These are phyloP conservation scores for Pluvianellus socialis DNA, from an alignment of 2,113 vertebrate genomes.

Conservation along the genomic window DNA sequence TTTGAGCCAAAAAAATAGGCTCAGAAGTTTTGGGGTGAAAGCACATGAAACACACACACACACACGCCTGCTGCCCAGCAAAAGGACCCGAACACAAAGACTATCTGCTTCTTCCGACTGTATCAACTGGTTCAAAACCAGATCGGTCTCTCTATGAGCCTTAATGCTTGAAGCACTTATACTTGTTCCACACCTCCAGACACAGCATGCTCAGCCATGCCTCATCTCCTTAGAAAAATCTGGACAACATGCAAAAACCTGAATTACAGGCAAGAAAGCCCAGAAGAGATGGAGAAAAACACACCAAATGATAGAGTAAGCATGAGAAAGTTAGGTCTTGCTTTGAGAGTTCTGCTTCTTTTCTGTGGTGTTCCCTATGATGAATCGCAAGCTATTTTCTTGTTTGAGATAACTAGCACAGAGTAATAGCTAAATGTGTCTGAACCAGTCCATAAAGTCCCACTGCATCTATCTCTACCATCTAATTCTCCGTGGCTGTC, in stretches of 20 bases:
- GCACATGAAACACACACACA: not conserved
- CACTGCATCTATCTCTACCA: not conserved
- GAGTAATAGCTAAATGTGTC: not conserved
- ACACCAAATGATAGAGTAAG: not conserved
- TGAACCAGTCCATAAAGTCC: not conserved
- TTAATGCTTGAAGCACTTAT: not conserved
- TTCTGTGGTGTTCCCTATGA: not conserved
- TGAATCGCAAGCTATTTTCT: not conserved
- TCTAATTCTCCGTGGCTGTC: not conserved
- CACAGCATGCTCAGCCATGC: not conserved
- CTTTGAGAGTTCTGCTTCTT: not conserved
- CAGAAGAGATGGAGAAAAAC: not conserved
- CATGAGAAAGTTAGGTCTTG: not conserved
- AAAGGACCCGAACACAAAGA: not conserved
- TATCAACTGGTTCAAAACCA: not conserved
- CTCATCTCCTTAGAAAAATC: not conserved
- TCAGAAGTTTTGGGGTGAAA: not conserved
- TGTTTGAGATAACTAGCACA: not conserved
- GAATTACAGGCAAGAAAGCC: not conserved
- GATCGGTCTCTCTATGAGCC: not conserved
- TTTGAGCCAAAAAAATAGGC: not conserved
- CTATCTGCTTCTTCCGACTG: not conserved
- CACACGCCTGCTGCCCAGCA: rapidly evolving
- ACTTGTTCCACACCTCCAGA: not conserved
- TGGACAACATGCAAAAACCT: not conserved